phyloP scores from a whole-genome alignment of 2,888 invertebrate species.

The Uloborus plumipes region DNA sequence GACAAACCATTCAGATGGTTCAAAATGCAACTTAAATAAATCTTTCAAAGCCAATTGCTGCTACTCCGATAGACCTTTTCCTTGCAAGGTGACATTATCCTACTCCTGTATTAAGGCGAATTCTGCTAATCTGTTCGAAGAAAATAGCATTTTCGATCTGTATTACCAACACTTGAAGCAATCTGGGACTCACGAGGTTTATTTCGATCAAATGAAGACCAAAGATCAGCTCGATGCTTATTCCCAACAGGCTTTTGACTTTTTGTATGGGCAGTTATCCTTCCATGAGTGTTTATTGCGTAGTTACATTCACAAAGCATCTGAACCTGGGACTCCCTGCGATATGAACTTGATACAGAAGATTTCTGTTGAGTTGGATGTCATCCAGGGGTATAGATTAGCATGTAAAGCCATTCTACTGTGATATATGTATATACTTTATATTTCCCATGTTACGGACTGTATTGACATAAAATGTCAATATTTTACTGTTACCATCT shows the following conservation, averaged over 20 bases:
- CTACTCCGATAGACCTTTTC: too few relatives aligned
- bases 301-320: constrained; percentile 8
- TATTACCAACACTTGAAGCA: constrained; percentile 24
- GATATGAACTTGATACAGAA: neutral
- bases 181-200: neutral
- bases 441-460: too few relatives aligned
- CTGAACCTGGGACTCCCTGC: neutral
- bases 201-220: neutral
- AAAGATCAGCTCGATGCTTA: too few relatives aligned
- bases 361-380: constrained; percentile 5
- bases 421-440: neutral
- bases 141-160: neutral
- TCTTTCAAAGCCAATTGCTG: too few relatives aligned
- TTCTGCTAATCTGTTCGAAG: constrained; percentile 12
- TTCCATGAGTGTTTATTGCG: constrained; percentile 6
- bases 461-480: too few relatives aligned
- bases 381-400: constrained; percentile 12
- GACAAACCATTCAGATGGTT: too few relatives aligned
- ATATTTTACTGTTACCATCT: too few relatives aligned
- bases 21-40: too few relatives aligned
- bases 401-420: constrained; percentile 13
- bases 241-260: neutral
- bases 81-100: too few relatives aligned
- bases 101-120: too few relatives aligned
- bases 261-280: constrained; percentile 6